A percentile compares a stretch with the other conserved stretches of the same genome.
Conservation (phyloP, 2,888 invertebrate genomes). For the Polydesmus complanatus region DNA sequence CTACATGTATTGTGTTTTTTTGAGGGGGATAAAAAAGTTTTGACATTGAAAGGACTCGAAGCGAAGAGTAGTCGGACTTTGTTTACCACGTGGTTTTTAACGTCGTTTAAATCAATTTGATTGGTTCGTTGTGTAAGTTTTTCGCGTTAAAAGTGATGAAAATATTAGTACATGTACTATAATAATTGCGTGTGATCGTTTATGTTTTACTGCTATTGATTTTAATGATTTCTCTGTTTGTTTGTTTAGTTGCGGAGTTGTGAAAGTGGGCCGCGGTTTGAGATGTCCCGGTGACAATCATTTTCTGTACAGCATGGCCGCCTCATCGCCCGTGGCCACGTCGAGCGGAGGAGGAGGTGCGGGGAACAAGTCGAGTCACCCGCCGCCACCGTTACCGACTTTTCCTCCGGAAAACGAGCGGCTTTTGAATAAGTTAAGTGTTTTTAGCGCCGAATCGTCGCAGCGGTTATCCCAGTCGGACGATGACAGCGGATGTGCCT, state of each 20-base stretch:
- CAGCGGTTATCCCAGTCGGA: slow-evolving; percentile 84
- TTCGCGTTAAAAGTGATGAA: too few relatives aligned
- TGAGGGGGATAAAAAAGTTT: too few relatives aligned
- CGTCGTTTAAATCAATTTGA: too few relatives aligned
- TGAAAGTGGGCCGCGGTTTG: slow-evolving; percentile 67
- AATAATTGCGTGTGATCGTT: too few relatives aligned
- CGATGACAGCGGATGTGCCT: slow-evolving; percentile 92
- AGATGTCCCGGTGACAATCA: slow-evolving; percentile 48
- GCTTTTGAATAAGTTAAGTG: slow-evolving; percentile 30
- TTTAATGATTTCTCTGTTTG: slow-evolving; percentile 2
- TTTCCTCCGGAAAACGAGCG: slow-evolving; percentile 34
- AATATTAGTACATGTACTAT: too few relatives aligned
- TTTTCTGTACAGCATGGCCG: slow-evolving; percentile 26
- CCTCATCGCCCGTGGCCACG: slow-evolving; percentile 29
- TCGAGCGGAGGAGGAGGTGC: slow-evolving; percentile 8
- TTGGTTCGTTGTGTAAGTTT: too few relatives aligned
- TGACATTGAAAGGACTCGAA: too few relatives aligned
- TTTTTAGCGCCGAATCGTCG: slow-evolving; percentile 42
- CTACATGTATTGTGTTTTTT: too few relatives aligned
- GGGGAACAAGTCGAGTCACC: background rate
- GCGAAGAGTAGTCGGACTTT: too few relatives aligned
- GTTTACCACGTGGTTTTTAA: too few relatives aligned
- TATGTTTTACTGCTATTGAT: too few relatives aligned
- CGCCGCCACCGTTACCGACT: background rate
- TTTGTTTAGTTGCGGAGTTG: slow-evolving; percentile 13